Base-by-base conservation (phyloP, 1,140 invertebrate species). In the Adelges cooleyi region DNA sequence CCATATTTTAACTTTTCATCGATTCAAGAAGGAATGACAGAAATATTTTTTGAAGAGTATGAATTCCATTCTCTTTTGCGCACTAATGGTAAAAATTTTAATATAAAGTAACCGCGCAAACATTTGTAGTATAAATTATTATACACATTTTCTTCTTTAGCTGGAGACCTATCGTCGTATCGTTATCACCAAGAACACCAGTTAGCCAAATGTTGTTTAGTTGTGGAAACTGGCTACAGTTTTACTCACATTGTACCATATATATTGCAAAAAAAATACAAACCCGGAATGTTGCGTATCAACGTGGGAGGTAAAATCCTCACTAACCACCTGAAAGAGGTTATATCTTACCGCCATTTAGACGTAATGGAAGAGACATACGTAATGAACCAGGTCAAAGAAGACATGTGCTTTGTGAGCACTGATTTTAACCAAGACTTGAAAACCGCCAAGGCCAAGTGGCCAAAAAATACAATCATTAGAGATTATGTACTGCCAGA, bases 331-430 rank as follows among this genome's bases (percentile, higher is more conserved):
- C 77, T 99, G 36, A 99, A 99, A 74, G 96, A 99, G 76, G 85
- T 98, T 10, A 87, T 98, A 67, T 98, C 95, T 0, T 98, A 97
- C 73, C 80, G 95, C 38, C 95, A 99, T 72, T 77, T 99, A 17
- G 91, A 99, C 80, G 94, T 99, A 0, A 94, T 98, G 90, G 95
- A 99, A 74, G 97, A 99, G 77, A 98, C 95, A 0, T 95, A 93
- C 77, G 93, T 99, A 0, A 94, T 99, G 10, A 99, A 99, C 77
- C 94, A 99, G 77, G 87, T 90, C 0, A 99, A 99, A 75, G 97
- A 99, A 78, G 95, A 99, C 75, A 84, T 88, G 0, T 99, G 95
- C 73, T 99, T 87, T 79, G 92, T 99, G 0, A 89, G 93, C 1
- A 79, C 82, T 70, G 80, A 98, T 72, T 94, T 96, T 72, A 84